A percentile compares a stretch with the other conserved stretches of the same genome.
These are phyloP conservation scores for Sinella curviseta DNA, from an alignment of 1,140 invertebrate genomes.

Conservation along the genomic window DNA sequence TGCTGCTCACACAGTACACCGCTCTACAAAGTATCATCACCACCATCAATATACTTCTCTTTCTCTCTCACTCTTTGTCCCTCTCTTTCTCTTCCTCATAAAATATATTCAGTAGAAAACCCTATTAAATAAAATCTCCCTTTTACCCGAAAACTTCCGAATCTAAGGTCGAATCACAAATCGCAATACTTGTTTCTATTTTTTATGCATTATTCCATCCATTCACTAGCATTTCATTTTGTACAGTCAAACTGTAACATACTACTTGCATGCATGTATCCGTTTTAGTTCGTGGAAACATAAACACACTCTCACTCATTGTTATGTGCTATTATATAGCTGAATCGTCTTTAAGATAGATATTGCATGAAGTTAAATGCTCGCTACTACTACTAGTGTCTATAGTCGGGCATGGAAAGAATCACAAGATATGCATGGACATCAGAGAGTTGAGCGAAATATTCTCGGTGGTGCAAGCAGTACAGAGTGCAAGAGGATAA, in stretches of 20 bases:
- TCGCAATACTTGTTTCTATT: slow-evolving; percentile 29
- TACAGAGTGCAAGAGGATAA: slow-evolving; percentile 8
- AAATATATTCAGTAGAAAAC: slow-evolving; percentile 36
- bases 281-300: background rate
- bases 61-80: background rate
- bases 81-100: background rate
- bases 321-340: background rate
- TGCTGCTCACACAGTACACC: background rate
- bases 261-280: too few species aligned
- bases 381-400: too few species aligned
- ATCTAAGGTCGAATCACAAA: slow-evolving; percentile 43
- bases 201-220: background rate
- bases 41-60: background rate
- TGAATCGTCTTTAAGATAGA: too few species aligned
- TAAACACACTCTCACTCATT: background rate
- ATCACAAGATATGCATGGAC: background rate
- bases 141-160: slow-evolving; percentile 43
- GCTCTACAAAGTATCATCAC: background rate
- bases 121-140: slow-evolving; percentile 48
- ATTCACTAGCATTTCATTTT: background rate
- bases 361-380: too few species aligned
- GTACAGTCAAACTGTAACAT: too few species aligned
- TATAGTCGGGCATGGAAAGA: too few species aligned
- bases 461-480: background rate
- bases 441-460: background rate